Percentiles rank a stretch among this genome's conserved stretches.
Conservation (phyloP, 1,140 invertebrate genomes). For the Aphelenchoides fujianensis region DNA sequence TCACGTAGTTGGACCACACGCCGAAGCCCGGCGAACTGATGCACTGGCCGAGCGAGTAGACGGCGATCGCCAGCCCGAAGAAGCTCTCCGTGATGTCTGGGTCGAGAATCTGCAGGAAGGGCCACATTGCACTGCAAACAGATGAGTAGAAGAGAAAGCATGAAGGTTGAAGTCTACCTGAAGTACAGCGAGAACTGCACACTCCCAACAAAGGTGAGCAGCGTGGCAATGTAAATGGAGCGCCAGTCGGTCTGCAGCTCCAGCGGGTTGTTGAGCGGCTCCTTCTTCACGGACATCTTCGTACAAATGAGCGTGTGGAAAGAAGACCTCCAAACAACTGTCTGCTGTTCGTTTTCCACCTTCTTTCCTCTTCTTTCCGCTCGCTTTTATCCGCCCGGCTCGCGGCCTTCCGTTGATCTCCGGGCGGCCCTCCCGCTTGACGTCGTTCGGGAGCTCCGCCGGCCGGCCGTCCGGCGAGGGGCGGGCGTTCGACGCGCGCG, state of each 20-base stretch:
- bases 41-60: conserved; percentile 16
- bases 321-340: too few relatives aligned
- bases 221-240: conserved; percentile 41
- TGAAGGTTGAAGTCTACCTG: too few relatives aligned
- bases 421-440: too few relatives aligned
- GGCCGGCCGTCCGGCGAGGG: too few relatives aligned
- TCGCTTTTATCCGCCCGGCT: too few relatives aligned
- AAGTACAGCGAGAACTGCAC: conserved; percentile 49
- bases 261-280: background rate
- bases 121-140: conserved; percentile 11
- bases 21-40: conserved; percentile 21
- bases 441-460: too few relatives aligned
- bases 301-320: too few relatives aligned
- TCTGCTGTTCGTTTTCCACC: too few relatives aligned
- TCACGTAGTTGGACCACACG: conserved; percentile 27
- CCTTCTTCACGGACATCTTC: background rate
- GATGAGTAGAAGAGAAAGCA: too few relatives aligned
- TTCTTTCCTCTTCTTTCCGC: too few relatives aligned
- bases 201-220: conserved; percentile 42
- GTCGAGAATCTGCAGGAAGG: conserved; percentile 18
- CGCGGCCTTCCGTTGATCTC: too few relatives aligned
- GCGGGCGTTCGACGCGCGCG: too few relatives aligned
- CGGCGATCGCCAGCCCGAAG: conserved; percentile 23
- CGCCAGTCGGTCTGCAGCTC: conserved; percentile 37
- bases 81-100: conserved; percentile 20